Percentiles rank a stretch among this genome's conserved stretches.
Conservation (phyloP, 2,113 vertebrate genomes). For the Nanorana parkeri region DNA sequence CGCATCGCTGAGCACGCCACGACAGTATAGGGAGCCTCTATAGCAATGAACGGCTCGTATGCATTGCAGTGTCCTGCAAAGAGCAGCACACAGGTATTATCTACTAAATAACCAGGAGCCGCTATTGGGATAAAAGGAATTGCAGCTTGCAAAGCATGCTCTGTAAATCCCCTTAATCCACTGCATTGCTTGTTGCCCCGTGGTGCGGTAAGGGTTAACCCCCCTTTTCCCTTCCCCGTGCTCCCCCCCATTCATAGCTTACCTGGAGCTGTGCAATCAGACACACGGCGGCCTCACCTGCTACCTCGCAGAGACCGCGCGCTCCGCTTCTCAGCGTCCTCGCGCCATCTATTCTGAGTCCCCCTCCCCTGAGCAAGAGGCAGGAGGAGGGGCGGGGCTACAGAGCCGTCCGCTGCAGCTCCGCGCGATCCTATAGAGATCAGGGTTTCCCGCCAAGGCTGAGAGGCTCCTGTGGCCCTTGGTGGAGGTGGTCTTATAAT, state of each 20-base stretch:
- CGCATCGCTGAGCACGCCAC: too few species aligned
- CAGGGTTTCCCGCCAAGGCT: neutral
- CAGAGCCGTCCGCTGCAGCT: neutral
- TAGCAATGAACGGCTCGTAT: neutral
- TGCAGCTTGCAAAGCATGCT: too few species aligned
- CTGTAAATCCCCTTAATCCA: too few species aligned
- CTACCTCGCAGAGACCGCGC: constrained; percentile 3
- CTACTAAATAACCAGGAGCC: neutral
- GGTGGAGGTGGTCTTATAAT: too few species aligned
- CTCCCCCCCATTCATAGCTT: neutral
- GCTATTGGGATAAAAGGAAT: too few species aligned
- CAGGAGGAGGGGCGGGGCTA: constrained; percentile 5
- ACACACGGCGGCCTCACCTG: neutral
- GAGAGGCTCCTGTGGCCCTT: too few species aligned
- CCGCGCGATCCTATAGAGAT: constrained; percentile 42
- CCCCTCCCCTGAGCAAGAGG: constrained; percentile 39
- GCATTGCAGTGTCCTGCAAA: neutral
- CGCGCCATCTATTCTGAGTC: constrained; percentile 25
- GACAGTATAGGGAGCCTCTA: neutral
- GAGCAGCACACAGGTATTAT: neutral
- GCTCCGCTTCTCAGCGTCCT: constrained; percentile 19
- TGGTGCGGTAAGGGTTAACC: neutral
- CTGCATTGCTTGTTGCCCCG: neutral
- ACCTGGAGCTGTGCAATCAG: constrained; percentile 9
- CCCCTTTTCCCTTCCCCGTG: neutral